These are phyloP conservation scores for Drosophila subsilvestris DNA, from an alignment of 2,888 invertebrate genomes.

Conservation along the genomic window DNA sequence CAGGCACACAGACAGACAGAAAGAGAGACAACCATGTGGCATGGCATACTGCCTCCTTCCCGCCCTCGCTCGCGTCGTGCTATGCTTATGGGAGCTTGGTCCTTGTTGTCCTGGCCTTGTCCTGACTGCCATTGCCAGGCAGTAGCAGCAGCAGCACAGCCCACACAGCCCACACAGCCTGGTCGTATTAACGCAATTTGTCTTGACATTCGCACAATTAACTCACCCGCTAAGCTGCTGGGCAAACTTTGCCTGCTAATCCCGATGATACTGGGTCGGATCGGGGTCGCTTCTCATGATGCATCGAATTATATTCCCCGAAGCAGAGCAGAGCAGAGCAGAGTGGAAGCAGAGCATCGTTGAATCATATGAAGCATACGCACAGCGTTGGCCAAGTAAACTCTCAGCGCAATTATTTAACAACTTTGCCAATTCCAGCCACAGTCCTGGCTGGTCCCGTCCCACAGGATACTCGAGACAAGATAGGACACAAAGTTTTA, in stretches of 20 bases:
- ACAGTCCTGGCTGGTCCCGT: neutral
- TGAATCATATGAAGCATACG: constrained; percentile 64
- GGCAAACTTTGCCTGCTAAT: constrained; percentile 66
- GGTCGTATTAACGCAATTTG: constrained; percentile 79
- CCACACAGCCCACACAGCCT: constrained; percentile 39
- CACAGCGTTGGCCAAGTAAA: constrained; percentile 51
- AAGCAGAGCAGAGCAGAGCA: constrained; percentile 9
- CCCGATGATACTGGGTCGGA: constrained; percentile 48
- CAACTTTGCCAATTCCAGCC: constrained; percentile 69
- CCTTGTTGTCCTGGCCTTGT: constrained; percentile 9
- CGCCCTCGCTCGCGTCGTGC: constrained; percentile 27
- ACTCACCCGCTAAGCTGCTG: constrained; percentile 75
- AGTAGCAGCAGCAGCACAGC: too few species aligned
- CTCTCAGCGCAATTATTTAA: constrained; percentile 73
- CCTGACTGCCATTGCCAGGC: neutral
- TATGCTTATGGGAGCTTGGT: constrained; percentile 54
- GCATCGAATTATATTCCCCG: constrained; percentile 17
- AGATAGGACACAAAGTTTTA: constrained; percentile 73
- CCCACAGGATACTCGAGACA: constrained; percentile 43
- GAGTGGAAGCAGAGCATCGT: neutral
- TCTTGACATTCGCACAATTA: constrained; percentile 81
- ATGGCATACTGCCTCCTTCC: constrained; percentile 11
- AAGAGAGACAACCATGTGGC: neutral
- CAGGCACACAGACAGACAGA: neutral
- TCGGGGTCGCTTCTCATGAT: constrained; percentile 2